Conservation (phyloP, 2,888 invertebrate genomes). For the Pammene aurita region DNA sequence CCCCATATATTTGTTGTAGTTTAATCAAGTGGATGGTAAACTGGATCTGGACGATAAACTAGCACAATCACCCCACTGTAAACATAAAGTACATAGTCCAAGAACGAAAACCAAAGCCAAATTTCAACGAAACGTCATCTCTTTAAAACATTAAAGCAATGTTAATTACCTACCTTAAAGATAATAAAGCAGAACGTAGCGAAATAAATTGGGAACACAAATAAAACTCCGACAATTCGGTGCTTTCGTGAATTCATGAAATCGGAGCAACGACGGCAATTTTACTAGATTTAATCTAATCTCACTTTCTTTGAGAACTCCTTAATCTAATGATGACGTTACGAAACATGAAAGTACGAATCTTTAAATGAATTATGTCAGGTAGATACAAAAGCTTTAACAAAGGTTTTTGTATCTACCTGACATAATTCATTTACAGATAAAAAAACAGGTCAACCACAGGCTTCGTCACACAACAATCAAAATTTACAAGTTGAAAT, state of each 20-base stretch:
- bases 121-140: background rate
- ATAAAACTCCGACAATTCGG: slow-evolving; percentile 21
- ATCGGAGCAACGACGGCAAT: slow-evolving; percentile 15
- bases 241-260: slow-evolving; percentile 4
- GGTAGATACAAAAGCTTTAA: too few species aligned
- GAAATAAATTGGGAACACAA: slow-evolving; percentile 34
- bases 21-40: too few species aligned
- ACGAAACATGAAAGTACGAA: slow-evolving; percentile 2
- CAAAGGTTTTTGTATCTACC: too few species aligned
- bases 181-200: slow-evolving; percentile 27
- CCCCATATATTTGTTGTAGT: too few species aligned
- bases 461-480: too few species aligned
- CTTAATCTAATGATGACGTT: slow-evolving; percentile 24
- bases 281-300: slow-evolving; percentile 34
- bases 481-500: too few species aligned
- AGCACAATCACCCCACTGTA: too few species aligned
- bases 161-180: slow-evolving; percentile 22
- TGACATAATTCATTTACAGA: too few species aligned
- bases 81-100: too few species aligned
- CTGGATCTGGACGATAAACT: too few species aligned
- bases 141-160: slow-evolving; percentile 16
- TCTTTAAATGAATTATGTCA: background rate
- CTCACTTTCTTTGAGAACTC: slow-evolving; percentile 29
- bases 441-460: too few species aligned
- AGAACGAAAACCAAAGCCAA: too few species aligned